Evolutionary conservation across 2,113 vertebrate species (phyloP), one percentile per base, ranked within the genome.

Genomic region (Petrocephalus zakoni): DNA sequence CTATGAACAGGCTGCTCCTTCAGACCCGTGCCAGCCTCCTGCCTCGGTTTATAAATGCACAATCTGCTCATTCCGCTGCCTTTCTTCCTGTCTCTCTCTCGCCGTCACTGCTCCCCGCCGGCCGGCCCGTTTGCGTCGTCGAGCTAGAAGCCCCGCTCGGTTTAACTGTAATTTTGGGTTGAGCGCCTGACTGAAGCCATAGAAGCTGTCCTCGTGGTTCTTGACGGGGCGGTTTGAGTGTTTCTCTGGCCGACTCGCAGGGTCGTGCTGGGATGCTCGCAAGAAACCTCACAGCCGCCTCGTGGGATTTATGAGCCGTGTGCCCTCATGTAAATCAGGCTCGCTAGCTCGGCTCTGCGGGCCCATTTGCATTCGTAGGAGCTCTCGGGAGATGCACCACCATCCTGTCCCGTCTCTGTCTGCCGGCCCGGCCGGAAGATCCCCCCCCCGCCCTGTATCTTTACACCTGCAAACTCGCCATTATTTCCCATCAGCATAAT

Each of bases 401-500:
- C n/a, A 78, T 51, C 42, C 13, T 68, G 56, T 47, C 42, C 10
- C 42, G 7, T 61, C 22, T 61, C 2, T 1, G 58, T 61, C 58
- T 25, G 58, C 61, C 3, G 1, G n/a, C 25, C 42, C 42, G 42
- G n/a, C 22, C 22, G 4, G 42, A 4, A 42, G 42, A 8, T 46
- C 37, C 22, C 9, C 19, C 11, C 15, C 34, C 7, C 37, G 15
- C 42, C 25, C 29, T 1, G 17, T 37, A 53, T 21, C 25, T 49
- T 68, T 86, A 88, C 81, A 86, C 90, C 87, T 89, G 89, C 89
- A 90, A 90, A 89, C 46, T 83, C 46, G 10, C 92, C 68, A 86
- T 90, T 86, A 93, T 92, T 92, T 91, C 46, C 52, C 88, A 72
- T 89, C 92, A 75, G 87, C 55, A 87, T 51, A 46, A 91, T 90